A percentile compares a stretch with the other conserved stretches of the same genome.
Evolutionary conservation across 1,140 invertebrate species (phyloP).

Genomic region (Drosophila malerkotliana): DNA sequence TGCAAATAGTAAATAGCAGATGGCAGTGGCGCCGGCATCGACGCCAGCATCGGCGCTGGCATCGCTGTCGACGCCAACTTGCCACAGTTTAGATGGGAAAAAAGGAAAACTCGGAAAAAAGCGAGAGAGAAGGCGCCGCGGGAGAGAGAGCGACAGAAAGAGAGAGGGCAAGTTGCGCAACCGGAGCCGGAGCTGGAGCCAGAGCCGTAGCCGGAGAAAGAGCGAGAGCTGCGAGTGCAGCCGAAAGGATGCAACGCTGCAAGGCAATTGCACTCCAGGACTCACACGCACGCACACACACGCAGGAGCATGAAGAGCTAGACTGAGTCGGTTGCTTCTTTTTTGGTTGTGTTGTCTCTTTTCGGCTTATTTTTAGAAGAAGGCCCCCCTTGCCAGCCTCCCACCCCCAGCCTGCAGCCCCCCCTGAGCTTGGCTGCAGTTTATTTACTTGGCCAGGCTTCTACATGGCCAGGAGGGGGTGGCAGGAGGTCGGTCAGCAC

Average conservation of each 20-base stretch:
- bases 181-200: background rate
- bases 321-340: constrained; percentile 74
- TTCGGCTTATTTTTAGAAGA: constrained; percentile 82
- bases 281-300: constrained; percentile 31
- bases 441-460: constrained; percentile 76
- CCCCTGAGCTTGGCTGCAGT: constrained; percentile 17
- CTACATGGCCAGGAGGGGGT: constrained; percentile 53
- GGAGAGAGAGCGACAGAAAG: constrained; percentile 12
- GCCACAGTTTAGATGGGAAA: constrained; percentile 79
- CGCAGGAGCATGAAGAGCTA: constrained; percentile 26
- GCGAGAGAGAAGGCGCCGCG: constrained; percentile 8
- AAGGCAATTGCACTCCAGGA: constrained; percentile 73
- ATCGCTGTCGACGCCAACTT: constrained; percentile 64
- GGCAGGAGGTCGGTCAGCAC: constrained; percentile 1
- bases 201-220: constrained; percentile 18
- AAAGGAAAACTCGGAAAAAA: constrained; percentile 53
- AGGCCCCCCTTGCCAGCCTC: constrained; percentile 13
- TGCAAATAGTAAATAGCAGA: constrained; percentile 59
- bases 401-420: background rate
- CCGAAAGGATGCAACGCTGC: constrained; percentile 68
- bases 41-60: constrained; percentile 1
- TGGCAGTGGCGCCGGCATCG: constrained; percentile 13
- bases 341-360: constrained; percentile 80
- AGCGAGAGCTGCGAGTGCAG: constrained; percentile 53
- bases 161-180: constrained; percentile 8